These are phyloP conservation scores for Patella depressa DNA, from an alignment of 2,888 invertebrate species.

Conservation along the genomic window DNA sequence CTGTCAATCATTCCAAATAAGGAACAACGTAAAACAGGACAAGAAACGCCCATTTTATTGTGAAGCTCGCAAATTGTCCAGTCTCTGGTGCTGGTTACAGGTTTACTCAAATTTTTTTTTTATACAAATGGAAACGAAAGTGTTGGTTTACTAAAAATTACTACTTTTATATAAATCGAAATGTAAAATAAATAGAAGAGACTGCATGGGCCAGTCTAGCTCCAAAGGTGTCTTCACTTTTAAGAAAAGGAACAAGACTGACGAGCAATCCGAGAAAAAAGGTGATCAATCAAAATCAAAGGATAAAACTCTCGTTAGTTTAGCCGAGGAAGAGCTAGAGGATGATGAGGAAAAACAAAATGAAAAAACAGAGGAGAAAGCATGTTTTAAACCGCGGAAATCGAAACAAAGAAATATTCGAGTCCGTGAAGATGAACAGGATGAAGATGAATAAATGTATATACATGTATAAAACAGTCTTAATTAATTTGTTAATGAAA, in stretches of 20 bases:
- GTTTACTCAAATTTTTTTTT: no score
- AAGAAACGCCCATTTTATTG: no score
- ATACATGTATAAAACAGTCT: no score
- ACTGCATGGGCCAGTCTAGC: not conserved
- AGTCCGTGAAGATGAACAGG: not conserved
- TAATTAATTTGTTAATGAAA: no score
- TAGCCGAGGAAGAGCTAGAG: not conserved
- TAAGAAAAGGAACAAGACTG: not conserved
- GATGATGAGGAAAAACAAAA: not conserved
- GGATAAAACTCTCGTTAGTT: not conserved
- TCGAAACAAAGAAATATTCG: not conserved
- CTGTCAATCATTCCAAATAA: no score
- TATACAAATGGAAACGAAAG: no score
- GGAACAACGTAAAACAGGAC: no score
- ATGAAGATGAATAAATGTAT: not conserved
- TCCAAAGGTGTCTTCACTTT: not conserved
- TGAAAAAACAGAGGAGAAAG: not conserved
- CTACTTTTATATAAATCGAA: no score
- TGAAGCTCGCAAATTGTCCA: no score
- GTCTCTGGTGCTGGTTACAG: no score
- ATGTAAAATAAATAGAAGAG: no score
- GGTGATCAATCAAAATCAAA: not conserved
- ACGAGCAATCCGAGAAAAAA: not conserved
- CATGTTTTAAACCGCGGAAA: not conserved
- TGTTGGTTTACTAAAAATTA: no score